Evolutionary conservation across 2,113 vertebrate species (phyloP).

Genomic region (Ancistrus triradiatus): DNA sequence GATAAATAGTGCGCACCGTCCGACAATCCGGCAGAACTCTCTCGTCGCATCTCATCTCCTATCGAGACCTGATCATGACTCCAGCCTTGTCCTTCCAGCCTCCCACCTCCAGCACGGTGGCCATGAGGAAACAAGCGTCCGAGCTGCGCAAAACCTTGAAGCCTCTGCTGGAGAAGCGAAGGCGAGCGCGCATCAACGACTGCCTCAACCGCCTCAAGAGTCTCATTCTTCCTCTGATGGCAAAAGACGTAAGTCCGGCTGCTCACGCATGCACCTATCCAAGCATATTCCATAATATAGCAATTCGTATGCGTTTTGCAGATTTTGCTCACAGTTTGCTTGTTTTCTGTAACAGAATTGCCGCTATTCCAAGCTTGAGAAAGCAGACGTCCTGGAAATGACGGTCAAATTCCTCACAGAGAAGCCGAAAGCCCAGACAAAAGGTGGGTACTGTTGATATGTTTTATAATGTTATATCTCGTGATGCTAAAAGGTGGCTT

Average conservation of each 20-base stretch:
- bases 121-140: conserved; percentile 65
- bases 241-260: conserved; percentile 71
- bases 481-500: neutral
- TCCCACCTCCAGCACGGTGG: conserved; percentile 56
- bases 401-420: conserved; percentile 83
- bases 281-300: neutral
- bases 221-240: conserved; percentile 79
- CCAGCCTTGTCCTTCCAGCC: conserved; percentile 45
- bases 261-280: neutral
- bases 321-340: conserved; percentile 9
- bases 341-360: conserved; percentile 61
- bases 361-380: conserved; percentile 82
- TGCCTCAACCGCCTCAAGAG: conserved; percentile 78
- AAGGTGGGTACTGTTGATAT: conserved; percentile 61
- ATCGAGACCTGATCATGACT: conserved; percentile 46
- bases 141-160: conserved; percentile 79
- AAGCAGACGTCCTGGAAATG: conserved; percentile 89
- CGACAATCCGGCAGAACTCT: neutral
- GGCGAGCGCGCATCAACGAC: conserved; percentile 81
- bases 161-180: conserved; percentile 76
- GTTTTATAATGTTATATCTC: neutral
- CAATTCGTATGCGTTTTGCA: neutral
- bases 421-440: conserved; percentile 57
- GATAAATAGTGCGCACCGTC: conserved; percentile 58
- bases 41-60: neutral